phyloP scores from a whole-genome alignment of 2,113 vertebrate species.

The Mionectes macconnelli region DNA sequence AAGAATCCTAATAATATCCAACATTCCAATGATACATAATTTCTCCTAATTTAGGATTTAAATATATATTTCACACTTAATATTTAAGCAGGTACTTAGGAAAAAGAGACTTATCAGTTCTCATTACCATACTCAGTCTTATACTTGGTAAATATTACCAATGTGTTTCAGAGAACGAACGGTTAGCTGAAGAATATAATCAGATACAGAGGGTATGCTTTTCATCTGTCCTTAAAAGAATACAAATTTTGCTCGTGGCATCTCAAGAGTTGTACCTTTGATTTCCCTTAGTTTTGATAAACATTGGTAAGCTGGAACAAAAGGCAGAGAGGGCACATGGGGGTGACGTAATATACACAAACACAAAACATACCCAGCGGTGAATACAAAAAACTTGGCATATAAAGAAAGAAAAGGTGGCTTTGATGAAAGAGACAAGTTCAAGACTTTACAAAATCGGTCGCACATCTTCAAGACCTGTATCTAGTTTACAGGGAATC shows the following conservation, averaged over 20 bases:
- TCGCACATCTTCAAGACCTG: slow-evolving; percentile 79
- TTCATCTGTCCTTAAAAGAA: slow-evolving; percentile 61
- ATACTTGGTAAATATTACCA: slow-evolving; percentile 23
- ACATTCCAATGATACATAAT: slow-evolving; percentile 58
- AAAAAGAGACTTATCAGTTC: slow-evolving; percentile 28
- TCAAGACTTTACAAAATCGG: slow-evolving; percentile 78
- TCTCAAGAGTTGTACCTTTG: slow-evolving; percentile 69
- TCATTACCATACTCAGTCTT: not conserved
- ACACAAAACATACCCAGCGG: slow-evolving; percentile 74
- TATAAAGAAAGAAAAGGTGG: slow-evolving; percentile 81
- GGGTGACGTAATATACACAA: slow-evolving; percentile 73
- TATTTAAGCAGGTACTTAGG: not conserved
- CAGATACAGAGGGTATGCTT: slow-evolving; percentile 51
- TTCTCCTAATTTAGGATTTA: slow-evolving; percentile 62
- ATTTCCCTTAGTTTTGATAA: slow-evolving; percentile 78
- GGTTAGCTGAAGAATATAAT: slow-evolving; percentile 53
- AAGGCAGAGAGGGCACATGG: slow-evolving; percentile 72
- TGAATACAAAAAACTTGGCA: slow-evolving; percentile 77
- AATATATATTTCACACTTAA: slow-evolving; percentile 54
- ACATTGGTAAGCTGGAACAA: slow-evolving; percentile 78
- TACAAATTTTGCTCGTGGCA: slow-evolving; percentile 70
- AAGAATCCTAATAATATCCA: slow-evolving; percentile 69
- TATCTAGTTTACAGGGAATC: slow-evolving; percentile 71
- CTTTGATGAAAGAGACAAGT: slow-evolving; percentile 81
- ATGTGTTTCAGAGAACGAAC: not conserved